Evolutionary conservation across 2,888 invertebrate genomes (phyloP), one percentile per base, ranked within the genome.

Genomic region (Shargacucullia verbasci): DNA sequence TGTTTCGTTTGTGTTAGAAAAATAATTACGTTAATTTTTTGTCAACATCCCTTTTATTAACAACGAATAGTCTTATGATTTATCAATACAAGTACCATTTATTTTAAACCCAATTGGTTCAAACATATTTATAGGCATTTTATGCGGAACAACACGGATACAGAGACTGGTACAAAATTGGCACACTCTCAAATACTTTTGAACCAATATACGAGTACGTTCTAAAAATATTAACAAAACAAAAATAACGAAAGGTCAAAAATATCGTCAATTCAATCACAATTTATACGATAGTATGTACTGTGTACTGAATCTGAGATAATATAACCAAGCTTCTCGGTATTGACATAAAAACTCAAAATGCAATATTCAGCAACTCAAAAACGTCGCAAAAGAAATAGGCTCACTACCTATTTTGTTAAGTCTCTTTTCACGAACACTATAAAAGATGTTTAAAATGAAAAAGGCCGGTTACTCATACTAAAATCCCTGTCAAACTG

Each of bases 21-120:
- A 68, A 48, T 49, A 53, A 73, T 59, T 70, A 70, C 55, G 49
- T 57, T 70, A 60, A 76, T 68, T 59, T 55, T 71, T 62, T 70
- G 68, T 63, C 64, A 68, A 63, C 64, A 61, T 57, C 27, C 62
- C 37, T 31, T 44, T 12, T 49, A n/a, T 60, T 50, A 59, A 55
- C 11, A 29, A 5, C 38, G 41, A 4, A 20, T 20, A 20, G 20
- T 20, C 20, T 20, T 20, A 20, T 2, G 4, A 8, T 29, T 9
- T 29, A 29, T 29, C 11, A 47, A 33, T 50, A n/a, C n/a, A 39
- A 38, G 14, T 54, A 33, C 49, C 48, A 56, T 35, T 10, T 25
- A 34, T 52, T 10, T n/a, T 49, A 29, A 47, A 39, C 48, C 7
- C 31, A n/a, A 47, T 37, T 35, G 35, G 15, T 29, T 6, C 12